Percentiles rank a stretch among this genome's conserved stretches.
Conservation (phyloP, 2,888 invertebrate species). For the Empis livida region DNA sequence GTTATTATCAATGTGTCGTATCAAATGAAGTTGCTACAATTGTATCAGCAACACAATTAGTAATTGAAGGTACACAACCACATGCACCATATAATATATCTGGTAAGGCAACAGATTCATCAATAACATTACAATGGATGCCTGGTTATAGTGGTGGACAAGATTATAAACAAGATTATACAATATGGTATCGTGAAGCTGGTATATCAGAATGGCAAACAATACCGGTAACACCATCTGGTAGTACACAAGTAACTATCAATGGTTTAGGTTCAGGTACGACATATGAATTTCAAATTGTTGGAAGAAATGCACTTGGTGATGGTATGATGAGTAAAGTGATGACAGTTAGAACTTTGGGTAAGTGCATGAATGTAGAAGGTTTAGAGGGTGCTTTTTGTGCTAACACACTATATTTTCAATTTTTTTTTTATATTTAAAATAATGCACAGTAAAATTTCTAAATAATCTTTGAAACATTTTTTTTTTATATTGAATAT, state of each 20-base stretch:
- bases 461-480: not conserved
- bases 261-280: constrained; percentile 82
- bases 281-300: constrained; percentile 90
- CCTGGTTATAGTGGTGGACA: constrained; percentile 93
- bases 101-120: constrained; percentile 77
- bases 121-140: constrained; percentile 83
- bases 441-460: not conserved
- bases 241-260: constrained; percentile 78
- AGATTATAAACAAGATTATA: constrained; percentile 89
- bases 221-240: constrained; percentile 84
- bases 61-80: constrained; percentile 89
- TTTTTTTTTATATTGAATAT: not conserved
- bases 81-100: constrained; percentile 95
- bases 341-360: constrained; percentile 77
- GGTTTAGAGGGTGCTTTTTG: not conserved
- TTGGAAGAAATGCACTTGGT: constrained; percentile 87
- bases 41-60: constrained; percentile 75
- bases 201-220: constrained; percentile 86
- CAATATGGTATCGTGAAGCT: constrained; percentile 85
- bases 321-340: constrained; percentile 94
- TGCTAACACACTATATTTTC: not conserved
- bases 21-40: constrained; percentile 94
- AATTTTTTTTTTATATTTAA: not conserved
- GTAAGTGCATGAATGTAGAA: constrained; percentile 39
- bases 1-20: constrained; percentile 90